phyloP scores from a whole-genome alignment of 2,113 vertebrate species.

The Laticauda colubrina region DNA sequence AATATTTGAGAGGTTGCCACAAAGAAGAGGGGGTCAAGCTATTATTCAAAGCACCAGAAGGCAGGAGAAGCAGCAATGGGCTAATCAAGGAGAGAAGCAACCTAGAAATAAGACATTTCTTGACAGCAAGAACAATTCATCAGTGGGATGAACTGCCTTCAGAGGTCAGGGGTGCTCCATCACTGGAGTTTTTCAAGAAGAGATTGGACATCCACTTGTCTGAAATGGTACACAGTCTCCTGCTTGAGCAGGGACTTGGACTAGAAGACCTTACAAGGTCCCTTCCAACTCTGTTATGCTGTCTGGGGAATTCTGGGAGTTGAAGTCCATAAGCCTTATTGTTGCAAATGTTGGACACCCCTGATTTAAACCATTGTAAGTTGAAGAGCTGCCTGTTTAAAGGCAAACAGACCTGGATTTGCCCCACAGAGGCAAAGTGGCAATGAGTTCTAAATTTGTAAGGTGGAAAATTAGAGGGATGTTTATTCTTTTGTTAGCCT shows the following conservation, averaged over 20 bases:
- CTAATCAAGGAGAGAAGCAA: not conserved
- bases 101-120: not conserved
- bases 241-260: no score
- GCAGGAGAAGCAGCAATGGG: not conserved
- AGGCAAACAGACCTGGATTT: not conserved
- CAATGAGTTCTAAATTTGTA: not conserved
- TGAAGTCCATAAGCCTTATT: not conserved
- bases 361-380: not conserved
- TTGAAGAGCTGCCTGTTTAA: not conserved
- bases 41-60: not conserved
- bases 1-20: not conserved
- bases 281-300: not conserved
- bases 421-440: not conserved
- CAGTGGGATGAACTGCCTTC: not conserved
- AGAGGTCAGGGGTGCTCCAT: fast-evolving
- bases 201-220: not conserved
- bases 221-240: not conserved
- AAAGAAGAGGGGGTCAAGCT: not conserved
- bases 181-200: not conserved
- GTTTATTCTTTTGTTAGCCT: not conserved
- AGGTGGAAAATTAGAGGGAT: not conserved
- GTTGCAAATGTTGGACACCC: not conserved
- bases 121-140: not conserved
- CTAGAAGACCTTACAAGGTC: not conserved
- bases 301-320: not conserved